Conservation (phyloP, 2,113 vertebrate genomes). For the Hyperopisus bebe region DNA sequence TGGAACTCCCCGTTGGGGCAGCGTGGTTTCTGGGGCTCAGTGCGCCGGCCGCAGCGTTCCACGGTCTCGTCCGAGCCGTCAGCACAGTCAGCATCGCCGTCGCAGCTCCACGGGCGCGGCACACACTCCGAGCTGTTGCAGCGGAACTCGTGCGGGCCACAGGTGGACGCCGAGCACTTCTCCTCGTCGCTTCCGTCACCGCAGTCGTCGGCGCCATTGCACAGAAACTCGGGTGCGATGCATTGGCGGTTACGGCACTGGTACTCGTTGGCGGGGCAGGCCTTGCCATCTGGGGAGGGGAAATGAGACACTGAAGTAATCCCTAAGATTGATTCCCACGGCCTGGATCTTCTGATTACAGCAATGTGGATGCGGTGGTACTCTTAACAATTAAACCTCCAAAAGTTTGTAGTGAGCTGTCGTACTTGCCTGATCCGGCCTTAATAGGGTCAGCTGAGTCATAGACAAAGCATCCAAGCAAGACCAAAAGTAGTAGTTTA, state of each 20-base stretch:
- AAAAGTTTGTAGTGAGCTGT: constrained; percentile 7
- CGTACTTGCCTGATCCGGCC: not conserved
- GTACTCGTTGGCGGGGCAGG: constrained; percentile 81
- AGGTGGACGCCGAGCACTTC: constrained; percentile 74
- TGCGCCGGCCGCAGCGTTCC: constrained; percentile 71
- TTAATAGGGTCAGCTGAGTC: not conserved
- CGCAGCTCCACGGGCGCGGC: constrained; percentile 85
- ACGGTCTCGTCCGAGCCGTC: constrained; percentile 81
- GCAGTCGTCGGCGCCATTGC: constrained; percentile 83
- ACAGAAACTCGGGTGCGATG: constrained; percentile 77
- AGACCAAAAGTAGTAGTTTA: not conserved
- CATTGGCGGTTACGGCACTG: constrained; percentile 84
- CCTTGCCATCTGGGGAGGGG: constrained; percentile 54
- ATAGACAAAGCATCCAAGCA: not conserved
- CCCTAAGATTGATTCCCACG: not conserved
- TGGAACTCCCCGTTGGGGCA: constrained; percentile 77
- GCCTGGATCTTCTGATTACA: not conserved
- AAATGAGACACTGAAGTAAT: not conserved
- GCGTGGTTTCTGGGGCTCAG: constrained; percentile 62
- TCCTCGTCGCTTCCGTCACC: constrained; percentile 84
- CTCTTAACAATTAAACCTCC: not conserved
- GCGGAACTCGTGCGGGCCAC: constrained; percentile 83
- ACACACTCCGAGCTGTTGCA: constrained; percentile 85
- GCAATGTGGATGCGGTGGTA: not conserved
- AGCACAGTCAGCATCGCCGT: constrained; percentile 84